Percentiles rank a stretch among this genome's conserved stretches.
Evolutionary conservation across 2,797 vertebrate species (phyloP).

Genomic region (Melanotaenia pygmaea): DNA sequence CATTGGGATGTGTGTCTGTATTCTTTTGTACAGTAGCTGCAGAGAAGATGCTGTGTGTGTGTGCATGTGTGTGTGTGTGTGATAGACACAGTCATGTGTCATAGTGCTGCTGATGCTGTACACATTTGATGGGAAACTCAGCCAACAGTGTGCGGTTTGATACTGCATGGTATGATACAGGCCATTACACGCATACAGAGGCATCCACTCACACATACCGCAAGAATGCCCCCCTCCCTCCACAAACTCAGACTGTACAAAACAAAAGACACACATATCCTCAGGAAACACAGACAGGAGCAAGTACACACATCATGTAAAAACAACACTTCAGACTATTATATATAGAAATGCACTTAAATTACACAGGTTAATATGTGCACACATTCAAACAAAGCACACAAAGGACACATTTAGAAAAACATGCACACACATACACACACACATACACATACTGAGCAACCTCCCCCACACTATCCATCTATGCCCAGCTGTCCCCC

Average conservation of each 20-base stretch:
- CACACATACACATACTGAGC: slow-evolving; percentile 23
- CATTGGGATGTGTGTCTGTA: slow-evolving; percentile 2
- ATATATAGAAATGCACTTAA: slow-evolving; percentile 30
- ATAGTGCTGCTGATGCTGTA: slow-evolving; percentile 46
- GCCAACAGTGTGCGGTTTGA: slow-evolving; percentile 57
- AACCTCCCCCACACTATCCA: slow-evolving; percentile 65
- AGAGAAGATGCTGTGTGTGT: slow-evolving; percentile 18
- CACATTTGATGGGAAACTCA: slow-evolving; percentile 58
- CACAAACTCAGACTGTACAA: too few species aligned
- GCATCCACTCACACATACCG: slow-evolving; percentile 40
- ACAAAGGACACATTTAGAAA: slow-evolving; percentile 30
- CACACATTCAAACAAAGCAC: slow-evolving; percentile 20
- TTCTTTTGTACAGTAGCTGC: slow-evolving; percentile 24
- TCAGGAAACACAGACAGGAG: too few species aligned
- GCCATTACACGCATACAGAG: slow-evolving; percentile 70
- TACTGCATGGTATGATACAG: slow-evolving; percentile 58
- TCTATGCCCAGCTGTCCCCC: slow-evolving; percentile 70
- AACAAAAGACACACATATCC: background rate
- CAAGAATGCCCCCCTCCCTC: slow-evolving; percentile 16
- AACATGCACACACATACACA: slow-evolving; percentile 10
- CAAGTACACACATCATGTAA: slow-evolving; percentile 14
- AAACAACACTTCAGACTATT: slow-evolving; percentile 26
- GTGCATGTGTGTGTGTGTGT: slow-evolving; percentile 49
- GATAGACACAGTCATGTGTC: slow-evolving; percentile 67
- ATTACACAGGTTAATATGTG: background rate